These are phyloP conservation scores for Ceraclea dissimilis DNA, from an alignment of 2,888 invertebrate species.

Conservation along the genomic window DNA sequence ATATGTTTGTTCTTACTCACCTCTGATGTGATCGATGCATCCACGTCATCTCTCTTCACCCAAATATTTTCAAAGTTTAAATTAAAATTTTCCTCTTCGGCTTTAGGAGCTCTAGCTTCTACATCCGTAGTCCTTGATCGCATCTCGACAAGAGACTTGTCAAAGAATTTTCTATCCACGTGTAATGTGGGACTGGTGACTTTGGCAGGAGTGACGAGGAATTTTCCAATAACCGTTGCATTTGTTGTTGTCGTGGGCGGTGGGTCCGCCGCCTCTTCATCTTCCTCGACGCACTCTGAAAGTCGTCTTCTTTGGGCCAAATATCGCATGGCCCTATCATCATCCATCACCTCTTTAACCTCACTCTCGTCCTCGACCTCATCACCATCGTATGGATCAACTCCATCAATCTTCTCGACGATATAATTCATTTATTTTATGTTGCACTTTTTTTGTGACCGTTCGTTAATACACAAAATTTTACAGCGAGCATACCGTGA, in stretches of 20 bases:
- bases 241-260: not conserved
- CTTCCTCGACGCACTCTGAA: constrained; percentile 79
- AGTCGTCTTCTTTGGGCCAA: constrained; percentile 58
- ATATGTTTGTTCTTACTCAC: too few species aligned
- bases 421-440: constrained; percentile 16
- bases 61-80: constrained; percentile 55
- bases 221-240: constrained; percentile 18
- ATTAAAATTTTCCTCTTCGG: constrained; percentile 42
- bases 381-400: not conserved
- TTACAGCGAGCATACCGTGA: not conserved
- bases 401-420: constrained; percentile 5
- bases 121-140: constrained; percentile 2
- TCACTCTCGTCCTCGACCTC: constrained; percentile 9
- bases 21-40: constrained; percentile 35
- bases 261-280: constrained; percentile 61
- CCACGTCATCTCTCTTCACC: constrained; percentile 55
- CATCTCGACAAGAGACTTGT: constrained; percentile 21
- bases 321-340: constrained; percentile 31
- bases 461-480: not conserved
- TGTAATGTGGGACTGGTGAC: constrained; percentile 9
- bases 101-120: not conserved
- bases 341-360: constrained; percentile 7
- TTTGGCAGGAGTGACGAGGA: constrained; percentile 20
- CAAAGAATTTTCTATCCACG: constrained; percentile 23
- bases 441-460: not conserved